These are phyloP conservation scores for Anarrhichthys ocellatus DNA, from an alignment of 2,113 vertebrate species.

Conservation along the genomic window DNA sequence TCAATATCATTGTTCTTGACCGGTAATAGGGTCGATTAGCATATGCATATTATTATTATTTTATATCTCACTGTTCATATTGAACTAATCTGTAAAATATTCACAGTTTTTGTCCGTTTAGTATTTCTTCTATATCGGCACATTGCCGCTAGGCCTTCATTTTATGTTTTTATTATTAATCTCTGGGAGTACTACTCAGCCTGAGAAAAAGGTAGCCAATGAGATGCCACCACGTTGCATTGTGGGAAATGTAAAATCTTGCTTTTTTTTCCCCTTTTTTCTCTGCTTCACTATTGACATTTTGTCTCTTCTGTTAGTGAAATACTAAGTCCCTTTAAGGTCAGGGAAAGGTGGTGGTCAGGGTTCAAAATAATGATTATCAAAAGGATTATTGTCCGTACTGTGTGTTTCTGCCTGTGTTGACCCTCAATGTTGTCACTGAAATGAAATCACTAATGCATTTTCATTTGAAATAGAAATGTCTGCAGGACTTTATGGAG, in stretches of 20 bases:
- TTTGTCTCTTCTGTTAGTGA: neutral
- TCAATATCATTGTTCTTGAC: neutral
- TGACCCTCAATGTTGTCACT: neutral
- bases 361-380: neutral
- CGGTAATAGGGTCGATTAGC: neutral
- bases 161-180: neutral
- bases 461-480: neutral
- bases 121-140: neutral
- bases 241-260: neutral
- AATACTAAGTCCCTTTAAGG: neutral
- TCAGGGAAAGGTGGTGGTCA: neutral
- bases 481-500: neutral
- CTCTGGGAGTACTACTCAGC: neutral
- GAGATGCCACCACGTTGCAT: neutral
- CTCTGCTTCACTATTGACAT: neutral
- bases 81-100: neutral
- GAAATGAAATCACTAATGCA: no score
- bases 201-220: neutral
- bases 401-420: no score
- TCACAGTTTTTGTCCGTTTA: neutral
- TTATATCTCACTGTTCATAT: neutral
- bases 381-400: neutral
- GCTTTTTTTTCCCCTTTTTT: neutral
- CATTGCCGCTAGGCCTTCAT: no score
- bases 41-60: neutral